phyloP scores from a whole-genome alignment of 2,113 vertebrate genomes.

The Corydoras sp. region DNA sequence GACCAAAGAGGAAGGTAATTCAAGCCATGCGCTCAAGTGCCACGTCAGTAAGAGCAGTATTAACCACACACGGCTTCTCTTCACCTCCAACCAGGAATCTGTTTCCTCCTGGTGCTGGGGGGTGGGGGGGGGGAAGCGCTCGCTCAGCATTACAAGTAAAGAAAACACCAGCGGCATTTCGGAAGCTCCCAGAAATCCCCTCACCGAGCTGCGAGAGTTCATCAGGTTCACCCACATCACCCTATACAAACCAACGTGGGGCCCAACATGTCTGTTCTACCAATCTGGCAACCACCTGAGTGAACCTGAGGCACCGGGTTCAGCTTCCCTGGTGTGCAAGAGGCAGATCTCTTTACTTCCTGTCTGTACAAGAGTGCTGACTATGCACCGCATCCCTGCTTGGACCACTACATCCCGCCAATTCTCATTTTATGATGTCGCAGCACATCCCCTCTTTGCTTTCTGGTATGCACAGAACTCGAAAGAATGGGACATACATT shows the following conservation, averaged over 20 bases:
- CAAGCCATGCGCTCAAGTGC: slow-evolving; percentile 14
- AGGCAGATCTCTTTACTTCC: slow-evolving; percentile 43
- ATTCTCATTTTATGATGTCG: neutral
- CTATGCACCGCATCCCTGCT: slow-evolving; percentile 30
- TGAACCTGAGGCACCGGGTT: too few relatives aligned
- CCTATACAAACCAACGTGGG: too few relatives aligned
- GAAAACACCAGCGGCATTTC: neutral
- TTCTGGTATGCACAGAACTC: too few relatives aligned
- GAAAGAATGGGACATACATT: too few relatives aligned
- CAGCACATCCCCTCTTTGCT: too few relatives aligned
- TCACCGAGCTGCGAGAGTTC: neutral
- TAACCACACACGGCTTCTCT: slow-evolving; percentile 30
- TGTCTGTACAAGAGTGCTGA: slow-evolving; percentile 45
- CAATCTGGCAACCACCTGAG: too few relatives aligned
- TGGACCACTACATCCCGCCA: slow-evolving; percentile 15
- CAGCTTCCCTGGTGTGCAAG: slow-evolving; percentile 13
- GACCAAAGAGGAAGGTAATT: slow-evolving; percentile 11
- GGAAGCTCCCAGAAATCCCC: slow-evolving; percentile 1
- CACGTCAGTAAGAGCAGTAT: slow-evolving; percentile 23
- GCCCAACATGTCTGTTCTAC: too few relatives aligned
- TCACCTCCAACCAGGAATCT: slow-evolving; percentile 26
- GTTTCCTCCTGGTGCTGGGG: slow-evolving; percentile 24
- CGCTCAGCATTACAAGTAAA: slow-evolving; percentile 30
- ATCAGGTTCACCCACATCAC: neutral
- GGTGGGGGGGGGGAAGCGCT: slow-evolving; percentile 1